Conservation (phyloP, 2,797 vertebrate species). For the Telmatherina bonti region DNA sequence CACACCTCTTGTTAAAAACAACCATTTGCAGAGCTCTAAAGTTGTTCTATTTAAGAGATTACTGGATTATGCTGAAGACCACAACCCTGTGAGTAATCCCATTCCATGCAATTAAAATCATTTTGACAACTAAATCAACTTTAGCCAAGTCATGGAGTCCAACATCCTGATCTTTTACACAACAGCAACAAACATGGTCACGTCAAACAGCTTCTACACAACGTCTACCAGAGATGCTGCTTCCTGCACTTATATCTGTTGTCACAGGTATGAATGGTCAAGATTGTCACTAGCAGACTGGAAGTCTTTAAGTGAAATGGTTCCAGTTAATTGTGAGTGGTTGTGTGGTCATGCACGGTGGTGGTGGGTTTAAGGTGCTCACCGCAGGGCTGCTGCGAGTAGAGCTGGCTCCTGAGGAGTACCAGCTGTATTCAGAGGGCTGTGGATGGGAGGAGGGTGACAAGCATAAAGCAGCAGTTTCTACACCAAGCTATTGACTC, state of each 20-base stretch:
- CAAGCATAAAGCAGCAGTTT: conserved; percentile 26
- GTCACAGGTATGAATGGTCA: neutral
- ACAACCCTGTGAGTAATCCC: conserved; percentile 9
- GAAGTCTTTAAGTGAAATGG: neutral
- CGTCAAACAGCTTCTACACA: conserved; percentile 15
- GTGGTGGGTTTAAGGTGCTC: conserved; percentile 75
- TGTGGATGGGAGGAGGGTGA: conserved; percentile 66
- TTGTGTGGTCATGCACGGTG: conserved; percentile 58
- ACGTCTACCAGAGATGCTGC: neutral
- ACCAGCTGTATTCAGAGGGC: conserved; percentile 96
- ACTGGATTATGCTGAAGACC: conserved; percentile 24
- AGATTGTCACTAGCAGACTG: neutral
- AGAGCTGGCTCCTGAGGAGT: conserved; percentile 91
- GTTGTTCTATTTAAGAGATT: conserved; percentile 24
- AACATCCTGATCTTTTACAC: conserved; percentile 9
- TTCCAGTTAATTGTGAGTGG: conserved; percentile 36
- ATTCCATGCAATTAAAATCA: conserved; percentile 51
- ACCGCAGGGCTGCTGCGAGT: conserved; percentile 93
- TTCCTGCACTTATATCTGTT: conserved; percentile 20
- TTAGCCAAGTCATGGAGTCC: conserved; percentile 2
- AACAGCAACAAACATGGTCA: conserved; percentile 21
- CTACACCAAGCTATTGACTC: conserved; percentile 18
- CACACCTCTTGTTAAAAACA: conserved; percentile 28
- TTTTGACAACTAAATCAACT: neutral
- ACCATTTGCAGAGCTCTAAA: conserved; percentile 3